A percentile compares a stretch with the other conserved stretches of the same genome.
Evolutionary conservation across 2,888 invertebrate genomes (phyloP).

Genomic region (Dynastes tityus): DNA sequence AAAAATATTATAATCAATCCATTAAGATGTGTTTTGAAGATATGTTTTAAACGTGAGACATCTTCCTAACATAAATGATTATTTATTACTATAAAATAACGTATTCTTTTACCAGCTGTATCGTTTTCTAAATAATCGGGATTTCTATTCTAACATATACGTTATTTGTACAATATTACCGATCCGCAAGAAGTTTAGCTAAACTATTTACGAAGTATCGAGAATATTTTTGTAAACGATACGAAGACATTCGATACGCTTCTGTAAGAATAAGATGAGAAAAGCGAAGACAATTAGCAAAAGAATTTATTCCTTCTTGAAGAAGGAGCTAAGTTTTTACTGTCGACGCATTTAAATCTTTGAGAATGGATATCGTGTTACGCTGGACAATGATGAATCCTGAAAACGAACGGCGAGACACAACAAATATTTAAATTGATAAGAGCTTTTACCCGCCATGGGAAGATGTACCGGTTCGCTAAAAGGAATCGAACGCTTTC

Average conservation of each 20-base stretch:
- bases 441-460: neutral
- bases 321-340: neutral
- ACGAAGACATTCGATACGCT: neutral
- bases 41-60: no score
- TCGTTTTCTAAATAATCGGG: no score
- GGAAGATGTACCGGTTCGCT: constrained; percentile 18
- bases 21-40: no score
- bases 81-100: no score
- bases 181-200: no score
- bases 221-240: neutral
- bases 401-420: constrained; percentile 4
- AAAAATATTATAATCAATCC: no score
- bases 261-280: neutral
- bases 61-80: no score
- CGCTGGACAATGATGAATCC: constrained; percentile 19
- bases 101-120: no score
- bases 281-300: neutral
- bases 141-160: no score
- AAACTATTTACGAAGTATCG: neutral
- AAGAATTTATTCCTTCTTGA: neutral
- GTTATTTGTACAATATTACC: no score
- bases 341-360: constrained; percentile 21
- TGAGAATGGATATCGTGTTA: constrained; percentile 32
- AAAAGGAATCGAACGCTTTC: constrained; percentile 52
- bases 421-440: constrained; percentile 35